Base-by-base conservation (phyloP, 2,113 vertebrate genomes). In the Clupea harengus region DNA sequence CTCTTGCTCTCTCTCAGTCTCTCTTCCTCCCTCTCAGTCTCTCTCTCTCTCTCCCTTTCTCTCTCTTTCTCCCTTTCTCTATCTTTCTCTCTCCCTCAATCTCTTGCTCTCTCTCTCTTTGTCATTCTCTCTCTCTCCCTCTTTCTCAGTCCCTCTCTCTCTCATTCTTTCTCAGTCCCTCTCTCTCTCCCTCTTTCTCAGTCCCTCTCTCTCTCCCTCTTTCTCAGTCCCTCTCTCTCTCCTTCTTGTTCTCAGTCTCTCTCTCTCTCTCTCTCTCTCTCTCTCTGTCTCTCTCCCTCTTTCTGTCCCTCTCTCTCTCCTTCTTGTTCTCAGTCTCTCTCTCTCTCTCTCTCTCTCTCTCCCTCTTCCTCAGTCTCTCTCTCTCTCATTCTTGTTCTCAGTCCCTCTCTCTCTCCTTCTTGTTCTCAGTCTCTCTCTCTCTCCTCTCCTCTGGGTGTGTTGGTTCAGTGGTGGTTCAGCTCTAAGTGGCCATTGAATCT, bases 281-380 rank as follows among this genome's bases (percentile, higher is more conserved):
- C 25, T 78, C 11, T 0, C 67, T 75, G 28, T 13, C 28, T 39
- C 44, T 4, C 4, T 28, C 4, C 28, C 10, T 44, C 28, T 32
- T 28, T 72, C 32, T 32, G n/a, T n/a, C n/a, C n/a, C n/a, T n/a
- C 10, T 44, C 28, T 32, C n/a, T 72, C 32, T 32, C 52, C 4
- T 47, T 78, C 32, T 82, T 44, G 39, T 67, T 67, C 46, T 64
- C 2, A 20, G 4, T 84, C 32, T 22, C 39, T 50, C 45, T 72
- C 82, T 50, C 67, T 82, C 83, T 18, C 18, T 80, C 54, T 39
- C 81, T 82, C 28, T 75, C 45, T 15, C 28, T 86, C 39, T 57
- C 20, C 52, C 17, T 7, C n/a, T 49, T 7, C 47, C n/a, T 0
- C 20, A 10, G 25, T 44, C 82, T 57, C n/a, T 39, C 57, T 87